phyloP scores from a whole-genome alignment of 2,888 invertebrate genomes.

The Tanytarsus gracilentus region DNA sequence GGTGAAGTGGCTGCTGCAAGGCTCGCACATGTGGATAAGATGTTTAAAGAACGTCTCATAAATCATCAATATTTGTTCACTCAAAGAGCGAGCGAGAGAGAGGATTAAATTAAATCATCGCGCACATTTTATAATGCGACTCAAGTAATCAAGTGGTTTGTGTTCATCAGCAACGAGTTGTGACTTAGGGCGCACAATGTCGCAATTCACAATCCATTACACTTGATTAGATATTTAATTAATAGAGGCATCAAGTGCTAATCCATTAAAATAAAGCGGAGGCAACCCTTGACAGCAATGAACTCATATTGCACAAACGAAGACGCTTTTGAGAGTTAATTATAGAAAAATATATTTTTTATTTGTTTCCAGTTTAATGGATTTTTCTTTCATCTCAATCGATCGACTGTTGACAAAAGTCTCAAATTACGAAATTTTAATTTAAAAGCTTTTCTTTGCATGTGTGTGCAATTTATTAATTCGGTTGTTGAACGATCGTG shows the following conservation, averaged over 20 bases:
- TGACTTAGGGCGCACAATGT: no score
- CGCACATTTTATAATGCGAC: no score
- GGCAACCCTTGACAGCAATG: constrained; percentile 27
- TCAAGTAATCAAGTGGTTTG: no score
- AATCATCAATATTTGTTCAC: constrained; percentile 25
- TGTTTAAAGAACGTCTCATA: constrained; percentile 23
- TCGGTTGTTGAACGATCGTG: no score
- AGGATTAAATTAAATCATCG: constrained; percentile 25
- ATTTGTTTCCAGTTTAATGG: no score
- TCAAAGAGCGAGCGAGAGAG: neutral
- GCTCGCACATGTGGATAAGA: constrained; percentile 9
- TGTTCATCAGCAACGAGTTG: no score
- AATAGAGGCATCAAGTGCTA: constrained; percentile 1
- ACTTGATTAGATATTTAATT: constrained; percentile 27
- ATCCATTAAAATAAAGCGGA: constrained; percentile 26
- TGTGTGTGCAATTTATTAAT: no score
- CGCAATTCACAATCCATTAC: no score
- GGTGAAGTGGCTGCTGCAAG: no score
- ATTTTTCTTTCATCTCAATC: no score
- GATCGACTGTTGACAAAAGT: no score
- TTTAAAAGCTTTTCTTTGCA: neutral
- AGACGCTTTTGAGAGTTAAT: neutral
- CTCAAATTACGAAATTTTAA: constrained; percentile 13
- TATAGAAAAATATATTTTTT: no score
- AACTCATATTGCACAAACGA: constrained; percentile 18